Base-by-base conservation (phyloP, 53 echinoderm and acorn worm species). In the Apostichopus leukothele region DNA sequence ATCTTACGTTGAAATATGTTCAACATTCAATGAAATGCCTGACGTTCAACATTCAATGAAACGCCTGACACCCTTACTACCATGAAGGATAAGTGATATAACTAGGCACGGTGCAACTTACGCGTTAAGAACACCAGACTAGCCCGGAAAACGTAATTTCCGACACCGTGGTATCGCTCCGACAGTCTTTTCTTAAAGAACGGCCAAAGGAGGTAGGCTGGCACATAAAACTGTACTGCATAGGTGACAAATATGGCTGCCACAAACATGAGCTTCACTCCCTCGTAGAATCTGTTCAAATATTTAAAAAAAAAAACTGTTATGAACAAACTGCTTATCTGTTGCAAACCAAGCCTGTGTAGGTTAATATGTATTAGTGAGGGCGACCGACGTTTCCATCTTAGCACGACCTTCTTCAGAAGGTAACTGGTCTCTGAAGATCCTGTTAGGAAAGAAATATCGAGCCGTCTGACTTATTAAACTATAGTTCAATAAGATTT, bases 201-300 rank as follows among this genome's bases (percentile, higher is more conserved):
- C 0, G 99, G 99, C 94, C 96, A 99, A 22, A 99, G 22, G 53
- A 99, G 88, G 76, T 89, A 76, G 50, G 94, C 87, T 4, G 99
- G 99, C 4, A 99, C 99, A 74, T 99, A 96, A 83, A 96, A 94
- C 91, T 99, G 96, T 7, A 99, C 81, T 5, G 94, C 99, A 81
- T 99, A 99, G 4, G 92, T 93, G 21, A 99, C 93, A 88, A 94
- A 99, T 68, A 99, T 96, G 25, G 99, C 99, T 18, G 84, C 94
- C 50, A 95, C 93, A 84, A 99, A 93, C 66, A 99, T 87, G 54
- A 99, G 84, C 71, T 92, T 92, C n/a, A 94, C 94, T 22, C 87
- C 91, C 25, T 91, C 78, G 76, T 96, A 99, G 53, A 99, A 84
- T 39, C 99, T 99, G 79, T 55, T 53, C 21, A 79, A 51, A 67